A percentile compares a stretch with the other conserved stretches of the same genome.
Evolutionary conservation across 2,888 invertebrate species (phyloP).

Genomic region (Drosophila cognata): DNA sequence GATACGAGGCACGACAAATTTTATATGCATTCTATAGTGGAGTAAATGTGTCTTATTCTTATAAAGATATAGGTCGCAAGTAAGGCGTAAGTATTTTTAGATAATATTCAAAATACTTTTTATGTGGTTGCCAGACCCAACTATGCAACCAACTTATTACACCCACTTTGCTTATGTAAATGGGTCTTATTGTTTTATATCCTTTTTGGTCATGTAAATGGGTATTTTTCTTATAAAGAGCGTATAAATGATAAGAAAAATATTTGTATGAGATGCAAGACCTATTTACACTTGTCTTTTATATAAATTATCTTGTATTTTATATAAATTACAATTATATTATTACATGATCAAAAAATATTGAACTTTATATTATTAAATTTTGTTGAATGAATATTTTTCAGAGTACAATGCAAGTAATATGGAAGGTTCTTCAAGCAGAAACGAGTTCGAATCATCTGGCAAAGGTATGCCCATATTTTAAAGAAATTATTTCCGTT

Average conservation of each 20-base stretch:
- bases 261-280: neutral
- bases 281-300: neutral
- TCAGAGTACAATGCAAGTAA: slow-evolving; percentile 91
- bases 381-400: neutral
- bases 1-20: neutral
- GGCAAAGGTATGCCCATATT: slow-evolving; percentile 86
- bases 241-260: neutral
- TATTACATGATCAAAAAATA: neutral
- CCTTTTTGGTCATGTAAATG: neutral
- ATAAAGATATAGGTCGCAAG: neutral
- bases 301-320: neutral
- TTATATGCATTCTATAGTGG: neutral
- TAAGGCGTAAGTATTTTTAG: no score
- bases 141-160: neutral
- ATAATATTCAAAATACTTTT: no score
- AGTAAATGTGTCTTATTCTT: no score
- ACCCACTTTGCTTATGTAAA: neutral
- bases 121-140: neutral
- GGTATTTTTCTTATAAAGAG: neutral
- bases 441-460: slow-evolving; percentile 91
- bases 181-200: neutral
- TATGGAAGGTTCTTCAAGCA: slow-evolving; percentile 91
- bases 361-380: neutral
- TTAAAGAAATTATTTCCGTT: neutral
- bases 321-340: neutral